Evolutionary conservation across 1,140 invertebrate genomes (phyloP).

Genomic region (Ceratina australensis): DNA sequence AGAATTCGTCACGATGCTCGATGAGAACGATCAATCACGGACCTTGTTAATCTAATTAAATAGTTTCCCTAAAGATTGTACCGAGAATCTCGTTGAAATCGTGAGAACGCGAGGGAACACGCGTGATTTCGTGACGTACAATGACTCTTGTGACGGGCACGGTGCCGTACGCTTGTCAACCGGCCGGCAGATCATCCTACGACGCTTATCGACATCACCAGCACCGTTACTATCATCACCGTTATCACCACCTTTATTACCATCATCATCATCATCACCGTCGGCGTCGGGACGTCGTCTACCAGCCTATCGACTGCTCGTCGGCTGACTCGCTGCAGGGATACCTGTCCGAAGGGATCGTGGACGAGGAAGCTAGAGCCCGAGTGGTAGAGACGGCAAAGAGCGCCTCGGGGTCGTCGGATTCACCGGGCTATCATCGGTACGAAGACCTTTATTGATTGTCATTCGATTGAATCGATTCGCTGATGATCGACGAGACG

Average conservation of each 20-base stretch:
- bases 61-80: too few species aligned
- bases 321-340: constrained; percentile 64
- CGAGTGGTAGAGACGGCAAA: constrained; percentile 50
- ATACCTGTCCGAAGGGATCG: constrained; percentile 63
- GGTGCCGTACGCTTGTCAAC: constrained; percentile 73
- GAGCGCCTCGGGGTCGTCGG: constrained; percentile 55
- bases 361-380: constrained; percentile 63
- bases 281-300: constrained; percentile 60
- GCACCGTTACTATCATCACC: constrained; percentile 48
- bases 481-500: too few species aligned
- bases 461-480: neutral
- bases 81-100: too few species aligned
- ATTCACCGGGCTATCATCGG: constrained; percentile 63
- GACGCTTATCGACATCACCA: constrained; percentile 71
- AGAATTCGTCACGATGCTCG: neutral
- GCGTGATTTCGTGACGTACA: constrained; percentile 68
- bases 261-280: constrained; percentile 47
- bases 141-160: constrained; percentile 78
- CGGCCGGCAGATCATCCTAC: constrained; percentile 66
- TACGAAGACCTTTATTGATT: constrained; percentile 57
- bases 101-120: too few species aligned
- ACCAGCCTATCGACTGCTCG: constrained; percentile 56
- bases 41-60: neutral
- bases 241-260: constrained; percentile 48
- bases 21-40: neutral